Conservation (phyloP, 2,113 vertebrate species). For the Tenebrosternarchus preto region DNA sequence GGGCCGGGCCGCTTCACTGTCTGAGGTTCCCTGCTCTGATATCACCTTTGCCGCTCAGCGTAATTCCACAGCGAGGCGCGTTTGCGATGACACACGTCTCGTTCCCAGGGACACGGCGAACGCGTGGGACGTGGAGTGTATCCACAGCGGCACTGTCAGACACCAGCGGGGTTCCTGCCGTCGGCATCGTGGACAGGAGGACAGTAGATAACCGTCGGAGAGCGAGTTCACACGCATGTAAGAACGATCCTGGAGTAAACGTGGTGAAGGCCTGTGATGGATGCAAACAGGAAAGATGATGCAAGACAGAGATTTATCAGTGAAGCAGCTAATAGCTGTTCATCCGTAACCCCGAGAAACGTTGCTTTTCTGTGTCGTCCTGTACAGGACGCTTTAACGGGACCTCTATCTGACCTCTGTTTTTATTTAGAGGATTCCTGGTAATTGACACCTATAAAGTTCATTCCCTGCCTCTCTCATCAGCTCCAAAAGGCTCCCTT, state of each 20-base stretch:
- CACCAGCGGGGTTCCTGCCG: neutral
- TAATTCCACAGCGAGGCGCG: neutral
- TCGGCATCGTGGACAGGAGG: constrained; percentile 13
- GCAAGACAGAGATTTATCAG: constrained; percentile 39
- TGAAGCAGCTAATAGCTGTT: constrained; percentile 20
- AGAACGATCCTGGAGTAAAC: constrained; percentile 50
- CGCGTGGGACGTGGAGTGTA: neutral
- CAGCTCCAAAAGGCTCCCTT: neutral
- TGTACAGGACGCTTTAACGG: neutral
- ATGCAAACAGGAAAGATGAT: constrained; percentile 42
- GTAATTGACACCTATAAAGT: constrained; percentile 14
- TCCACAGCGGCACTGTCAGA: constrained; percentile 11
- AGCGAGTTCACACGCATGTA: constrained; percentile 40
- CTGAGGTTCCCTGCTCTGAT: neutral
- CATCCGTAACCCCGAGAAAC: constrained; percentile 15
- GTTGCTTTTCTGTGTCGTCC: neutral
- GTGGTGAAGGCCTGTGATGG: constrained; percentile 42
- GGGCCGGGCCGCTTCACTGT: neutral
- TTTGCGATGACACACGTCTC: neutral
- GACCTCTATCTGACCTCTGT: neutral
- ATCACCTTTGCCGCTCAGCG: neutral
- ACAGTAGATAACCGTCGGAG: constrained; percentile 16
- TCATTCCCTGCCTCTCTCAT: neutral
- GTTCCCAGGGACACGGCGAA: neutral
- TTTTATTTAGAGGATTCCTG: constrained; percentile 12